phyloP scores from a whole-genome alignment of 2,797 vertebrate genomes.

The Lacerta viridis region DNA sequence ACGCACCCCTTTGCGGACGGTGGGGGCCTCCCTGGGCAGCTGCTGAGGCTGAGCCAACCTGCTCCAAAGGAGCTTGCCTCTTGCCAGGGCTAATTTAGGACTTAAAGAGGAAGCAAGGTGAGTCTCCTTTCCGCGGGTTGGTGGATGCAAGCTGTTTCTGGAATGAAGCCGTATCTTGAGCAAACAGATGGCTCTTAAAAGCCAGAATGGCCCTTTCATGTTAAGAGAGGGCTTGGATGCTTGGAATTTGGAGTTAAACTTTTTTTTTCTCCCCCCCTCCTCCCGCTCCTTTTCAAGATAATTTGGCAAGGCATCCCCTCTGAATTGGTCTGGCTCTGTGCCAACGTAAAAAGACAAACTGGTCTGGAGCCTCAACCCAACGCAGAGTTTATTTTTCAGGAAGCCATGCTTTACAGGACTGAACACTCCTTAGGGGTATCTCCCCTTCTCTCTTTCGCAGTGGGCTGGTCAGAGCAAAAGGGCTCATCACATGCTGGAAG shows the following conservation, averaged over 20 bases:
- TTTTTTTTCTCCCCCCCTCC: background rate
- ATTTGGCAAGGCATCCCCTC: background rate
- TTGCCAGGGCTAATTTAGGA: background rate
- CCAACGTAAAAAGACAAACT: background rate
- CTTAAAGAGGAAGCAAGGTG: no score
- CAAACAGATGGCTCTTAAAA: conserved; percentile 16
- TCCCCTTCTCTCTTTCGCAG: background rate
- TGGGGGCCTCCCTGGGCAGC: no score
- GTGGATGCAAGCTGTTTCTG: background rate
- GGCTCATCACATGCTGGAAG: background rate
- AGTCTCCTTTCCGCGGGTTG: background rate
- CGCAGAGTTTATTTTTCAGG: background rate
- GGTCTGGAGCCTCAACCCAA: background rate
- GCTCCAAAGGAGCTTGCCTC: background rate
- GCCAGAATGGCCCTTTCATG: background rate
- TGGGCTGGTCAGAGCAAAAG: background rate
- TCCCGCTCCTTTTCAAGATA: background rate
- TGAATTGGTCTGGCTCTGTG: background rate
- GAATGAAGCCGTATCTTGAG: background rate
- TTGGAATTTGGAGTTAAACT: background rate
- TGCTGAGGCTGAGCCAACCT: background rate
- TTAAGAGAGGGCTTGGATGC: background rate
- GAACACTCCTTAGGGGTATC: background rate
- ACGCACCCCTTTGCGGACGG: no score
- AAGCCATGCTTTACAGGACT: no score